Evolutionary conservation across 1,140 invertebrate genomes (phyloP), one percentile per base, ranked within the genome.

Genomic region (Parasteatoda tepidariorum): DNA sequence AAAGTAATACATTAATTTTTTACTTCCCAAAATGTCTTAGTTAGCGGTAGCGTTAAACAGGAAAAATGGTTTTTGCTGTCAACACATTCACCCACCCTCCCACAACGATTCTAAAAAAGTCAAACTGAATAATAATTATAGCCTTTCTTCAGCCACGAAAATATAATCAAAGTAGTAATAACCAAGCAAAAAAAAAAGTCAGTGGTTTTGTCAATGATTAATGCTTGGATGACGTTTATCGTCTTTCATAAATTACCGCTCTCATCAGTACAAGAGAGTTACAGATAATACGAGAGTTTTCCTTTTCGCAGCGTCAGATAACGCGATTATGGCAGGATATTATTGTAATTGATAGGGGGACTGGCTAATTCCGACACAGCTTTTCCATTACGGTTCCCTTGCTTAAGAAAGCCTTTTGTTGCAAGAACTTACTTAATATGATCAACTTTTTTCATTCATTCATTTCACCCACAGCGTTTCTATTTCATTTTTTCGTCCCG

Each of bases 321-420:
- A 83, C 81, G 48, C 61, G 81, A 83, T 83, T 83, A 83, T 74
- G 81, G 57, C 70, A 67, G 59, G 38, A 66, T 73, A 83, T 83
- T 83, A 83, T 83, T 83, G 81, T 83, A 83, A 83, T 83, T 83
- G 81, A 83, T 83, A 74, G 81, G 59, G 59, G 70, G 81, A 38
- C 59, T 83, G 81, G 81, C 71, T 83, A 83, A 83, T 83, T 83
- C 81, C 38, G 67, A 83, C 81, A 83, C 81, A 74, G 61, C 81
- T 83, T 83, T 83, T 83, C 81, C 81, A 83, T 83, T 83, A 83
- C 81, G 24, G 26, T 66, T 67, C 22, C 57, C 67, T 59, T 71
- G 78, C 78, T 67, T 79, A 79, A 68, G 75, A 61, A 79, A 31
- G 66, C 28, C 73, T 71, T 82, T 82, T 54, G 67, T 82, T 67